Base-by-base conservation (phyloP, 2,113 vertebrate genomes). In the Physeter macrocephalus region DNA sequence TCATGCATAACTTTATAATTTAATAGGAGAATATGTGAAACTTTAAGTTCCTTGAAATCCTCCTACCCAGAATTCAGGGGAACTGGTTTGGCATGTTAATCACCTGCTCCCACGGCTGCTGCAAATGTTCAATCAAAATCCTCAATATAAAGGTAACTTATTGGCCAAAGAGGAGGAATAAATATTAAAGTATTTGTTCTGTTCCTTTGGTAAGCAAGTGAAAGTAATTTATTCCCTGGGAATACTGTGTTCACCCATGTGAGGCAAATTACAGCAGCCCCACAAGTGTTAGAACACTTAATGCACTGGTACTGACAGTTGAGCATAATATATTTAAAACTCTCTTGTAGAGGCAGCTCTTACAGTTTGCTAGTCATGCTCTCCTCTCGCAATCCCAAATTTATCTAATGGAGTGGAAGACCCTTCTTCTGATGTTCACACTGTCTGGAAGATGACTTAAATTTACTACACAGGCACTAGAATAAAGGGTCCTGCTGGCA, bases 141-240 rank as follows among this genome's bases (percentile, higher is more conserved):
- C 57, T 88, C 29, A 69, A 80, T 61, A 9, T 27, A 57, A 52
- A 84, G 54, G 71, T 72, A 5, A 78, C 91, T 88, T 95, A 71
- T 91, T 91, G 61, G 77, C 67, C 64, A 90, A 95, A 91, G 85
- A 95, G 71, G 52, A 93, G 39, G 67, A n/a, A 43, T 36, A 85
- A 84, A 86, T 93, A 90, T 91, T 85, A 84, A 84, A 95, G n/a
- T 82, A 74, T 88, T 90, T 95, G 41, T 54, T 90, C 61, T 95
- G 46, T 82, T 95, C 41, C 81, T 93, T 49, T 85, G 54, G 81
- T 95, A 93, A 92, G 88, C 34, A 95, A 96, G 96, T 1, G 6
- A 93, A 93, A 92, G 46, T 59, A 93, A 94, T 85, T 96, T 21
- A 89, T 88, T 71, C 69, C 59, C 85, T 31, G 46, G 54, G 88